These are phyloP conservation scores for Paraplagusia blochii DNA, from an alignment of 2,113 vertebrate genomes.

Conservation along the genomic window DNA sequence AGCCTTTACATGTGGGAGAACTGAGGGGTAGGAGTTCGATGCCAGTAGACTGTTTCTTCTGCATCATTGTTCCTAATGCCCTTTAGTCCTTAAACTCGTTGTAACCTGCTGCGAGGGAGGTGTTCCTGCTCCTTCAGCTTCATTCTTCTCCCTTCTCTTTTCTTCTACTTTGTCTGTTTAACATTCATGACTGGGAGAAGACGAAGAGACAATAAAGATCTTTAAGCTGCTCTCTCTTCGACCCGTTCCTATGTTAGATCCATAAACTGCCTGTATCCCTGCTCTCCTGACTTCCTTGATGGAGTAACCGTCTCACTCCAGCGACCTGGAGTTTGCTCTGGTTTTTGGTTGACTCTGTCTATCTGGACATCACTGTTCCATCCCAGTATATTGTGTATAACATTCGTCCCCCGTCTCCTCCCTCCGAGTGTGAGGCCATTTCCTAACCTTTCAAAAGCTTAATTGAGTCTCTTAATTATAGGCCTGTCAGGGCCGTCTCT, in stretches of 20 bases:
- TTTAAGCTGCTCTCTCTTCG: neutral
- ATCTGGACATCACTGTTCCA: conserved; percentile 35
- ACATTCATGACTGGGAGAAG: no score
- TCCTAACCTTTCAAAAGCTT: conserved; percentile 73
- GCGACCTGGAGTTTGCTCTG: conserved; percentile 2
- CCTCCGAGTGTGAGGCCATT: conserved; percentile 44
- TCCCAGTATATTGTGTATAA: conserved; percentile 28
- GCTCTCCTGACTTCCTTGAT: conserved; percentile 23
- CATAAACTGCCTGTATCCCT: no score
- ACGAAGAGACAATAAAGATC: conserved; percentile 10
- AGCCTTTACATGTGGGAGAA: conserved; percentile 22
- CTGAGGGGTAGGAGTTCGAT: conserved; percentile 48
- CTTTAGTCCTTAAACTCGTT: conserved; percentile 77
- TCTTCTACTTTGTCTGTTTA: conserved; percentile 39
- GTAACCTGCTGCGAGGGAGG: conserved; percentile 75
- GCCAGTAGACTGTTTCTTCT: conserved; percentile 67
- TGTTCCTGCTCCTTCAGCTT: conserved; percentile 52
- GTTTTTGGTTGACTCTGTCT: neutral
- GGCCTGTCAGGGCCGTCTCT: conserved; percentile 70
- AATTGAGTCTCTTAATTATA: conserved; percentile 80
- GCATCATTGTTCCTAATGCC: conserved; percentile 72
- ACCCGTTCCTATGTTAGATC: no score
- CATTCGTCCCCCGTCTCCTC: no score
- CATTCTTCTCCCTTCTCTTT: conserved; percentile 46
- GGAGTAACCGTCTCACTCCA: conserved; percentile 26